Conservation (phyloP, 2,797 vertebrate species). For the Coluber constrictor region DNA sequence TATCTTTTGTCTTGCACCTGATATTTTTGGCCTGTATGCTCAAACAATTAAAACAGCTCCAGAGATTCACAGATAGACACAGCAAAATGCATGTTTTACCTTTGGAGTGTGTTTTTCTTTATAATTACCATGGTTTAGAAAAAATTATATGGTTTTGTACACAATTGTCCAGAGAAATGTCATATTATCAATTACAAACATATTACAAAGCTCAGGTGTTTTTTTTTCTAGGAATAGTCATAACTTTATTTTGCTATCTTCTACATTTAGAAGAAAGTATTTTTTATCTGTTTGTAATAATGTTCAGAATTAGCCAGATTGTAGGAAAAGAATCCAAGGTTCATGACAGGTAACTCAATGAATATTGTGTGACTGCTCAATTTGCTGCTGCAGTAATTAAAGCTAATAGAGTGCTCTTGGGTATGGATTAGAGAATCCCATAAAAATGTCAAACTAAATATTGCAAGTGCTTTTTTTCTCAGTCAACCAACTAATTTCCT, state of each 20-base stretch:
- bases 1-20: not conserved
- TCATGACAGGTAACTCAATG: constrained; percentile 22
- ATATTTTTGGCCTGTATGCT: not conserved
- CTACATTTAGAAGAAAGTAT: not conserved
- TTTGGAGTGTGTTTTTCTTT: not conserved
- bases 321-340: constrained; percentile 28
- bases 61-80: not conserved
- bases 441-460: constrained; percentile 15
- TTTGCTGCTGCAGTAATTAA: constrained; percentile 39
- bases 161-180: rapidly evolving
- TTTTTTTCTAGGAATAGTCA: too few relatives aligned
- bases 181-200: not conserved
- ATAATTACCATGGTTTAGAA: not conserved
- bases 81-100: not conserved
- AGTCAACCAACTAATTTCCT: not conserved
- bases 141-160: not conserved
- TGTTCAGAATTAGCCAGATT: not conserved
- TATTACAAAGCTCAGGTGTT: not conserved
- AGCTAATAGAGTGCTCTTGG: constrained; percentile 30
- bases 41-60: not conserved
- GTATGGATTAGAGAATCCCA: not conserved
- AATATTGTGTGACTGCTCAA: constrained; percentile 36
- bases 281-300: not conserved
- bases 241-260: not conserved
- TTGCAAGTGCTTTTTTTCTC: not conserved